Conservation (phyloP, 2,888 invertebrate genomes). For the Dasysyrphus albostriatus region DNA sequence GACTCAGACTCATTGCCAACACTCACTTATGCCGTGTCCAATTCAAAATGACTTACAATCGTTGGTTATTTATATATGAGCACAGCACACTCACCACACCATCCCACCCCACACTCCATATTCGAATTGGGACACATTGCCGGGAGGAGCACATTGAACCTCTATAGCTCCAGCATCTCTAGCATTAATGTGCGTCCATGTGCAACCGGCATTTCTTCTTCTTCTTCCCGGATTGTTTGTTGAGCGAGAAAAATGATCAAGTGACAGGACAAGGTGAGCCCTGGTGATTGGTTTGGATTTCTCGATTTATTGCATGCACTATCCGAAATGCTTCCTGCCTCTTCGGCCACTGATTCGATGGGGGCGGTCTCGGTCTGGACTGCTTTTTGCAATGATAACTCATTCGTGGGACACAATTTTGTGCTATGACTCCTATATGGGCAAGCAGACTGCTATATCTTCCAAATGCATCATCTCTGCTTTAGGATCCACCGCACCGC, state of each 20-base stretch:
- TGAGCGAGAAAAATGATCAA: conserved; percentile 68
- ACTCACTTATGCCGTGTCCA: conserved; percentile 67
- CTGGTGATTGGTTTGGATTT: conserved; percentile 74
- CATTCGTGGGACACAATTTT: conserved; percentile 65
- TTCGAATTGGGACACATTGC: conserved; percentile 38
- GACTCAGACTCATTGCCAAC: conserved; percentile 37
- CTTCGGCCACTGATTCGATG: conserved; percentile 29
- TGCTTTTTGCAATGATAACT: conserved; percentile 61
- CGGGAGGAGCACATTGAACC: conserved; percentile 48
- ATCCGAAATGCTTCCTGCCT: conserved; percentile 60
- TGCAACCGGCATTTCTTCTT: conserved; percentile 54
- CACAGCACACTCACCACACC: neutral
- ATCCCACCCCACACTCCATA: neutral
- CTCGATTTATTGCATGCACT: conserved; percentile 63
- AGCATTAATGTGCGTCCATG: neutral
- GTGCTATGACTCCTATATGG: conserved; percentile 48
- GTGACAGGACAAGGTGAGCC: conserved; percentile 74
- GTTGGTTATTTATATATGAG: conserved; percentile 63
- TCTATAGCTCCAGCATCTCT: conserved; percentile 27
- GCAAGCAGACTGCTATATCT: conserved; percentile 54
- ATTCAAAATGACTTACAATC: conserved; percentile 70
- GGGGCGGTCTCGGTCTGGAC: conserved; percentile 54
- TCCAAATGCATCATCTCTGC: conserved; percentile 13
- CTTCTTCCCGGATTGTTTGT: conserved; percentile 31
- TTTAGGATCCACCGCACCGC: neutral